Conservation (phyloP, 1,140 invertebrate species). For the Heliconius congener region DNA sequence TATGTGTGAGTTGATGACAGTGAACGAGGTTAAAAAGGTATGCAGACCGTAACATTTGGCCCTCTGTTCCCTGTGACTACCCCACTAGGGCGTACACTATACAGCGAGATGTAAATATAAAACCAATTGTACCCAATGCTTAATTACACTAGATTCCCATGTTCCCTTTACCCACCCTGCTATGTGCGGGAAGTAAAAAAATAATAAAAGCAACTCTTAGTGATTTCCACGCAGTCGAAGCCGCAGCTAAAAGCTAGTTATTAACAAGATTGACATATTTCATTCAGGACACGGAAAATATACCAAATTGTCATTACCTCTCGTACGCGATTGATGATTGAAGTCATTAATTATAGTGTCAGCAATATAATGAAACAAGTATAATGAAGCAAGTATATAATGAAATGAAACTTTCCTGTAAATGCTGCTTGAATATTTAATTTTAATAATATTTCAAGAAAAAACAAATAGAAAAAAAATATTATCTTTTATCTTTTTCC, state of each 20-base stretch:
- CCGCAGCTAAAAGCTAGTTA: too few relatives aligned
- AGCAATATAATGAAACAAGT: not conserved
- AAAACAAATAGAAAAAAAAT: not conserved
- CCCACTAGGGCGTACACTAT: too few relatives aligned
- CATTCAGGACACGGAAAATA: too few relatives aligned
- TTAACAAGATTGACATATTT: too few relatives aligned
- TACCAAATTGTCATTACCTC: not conserved
- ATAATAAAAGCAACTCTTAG: not conserved
- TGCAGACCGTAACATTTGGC: too few relatives aligned
- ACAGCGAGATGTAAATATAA: too few relatives aligned
- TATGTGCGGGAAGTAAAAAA: not conserved
- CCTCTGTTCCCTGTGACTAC: too few relatives aligned
- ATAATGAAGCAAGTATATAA: not conserved
- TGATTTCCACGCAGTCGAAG: not conserved
- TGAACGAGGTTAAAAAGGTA: too few relatives aligned
- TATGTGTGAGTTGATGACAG: too few relatives aligned
- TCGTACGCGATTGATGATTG: not conserved
- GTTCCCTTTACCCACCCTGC: not conserved
- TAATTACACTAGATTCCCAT: not conserved
- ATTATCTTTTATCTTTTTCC: not conserved
- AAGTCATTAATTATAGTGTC: slow-evolving; percentile 7
- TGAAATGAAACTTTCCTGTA: not conserved
- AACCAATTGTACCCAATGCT: too few relatives aligned
- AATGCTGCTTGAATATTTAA: not conserved
- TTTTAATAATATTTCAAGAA: not conserved